phyloP scores from a whole-genome alignment of 2,888 invertebrate species.

The Oxytorus armatus region DNA sequence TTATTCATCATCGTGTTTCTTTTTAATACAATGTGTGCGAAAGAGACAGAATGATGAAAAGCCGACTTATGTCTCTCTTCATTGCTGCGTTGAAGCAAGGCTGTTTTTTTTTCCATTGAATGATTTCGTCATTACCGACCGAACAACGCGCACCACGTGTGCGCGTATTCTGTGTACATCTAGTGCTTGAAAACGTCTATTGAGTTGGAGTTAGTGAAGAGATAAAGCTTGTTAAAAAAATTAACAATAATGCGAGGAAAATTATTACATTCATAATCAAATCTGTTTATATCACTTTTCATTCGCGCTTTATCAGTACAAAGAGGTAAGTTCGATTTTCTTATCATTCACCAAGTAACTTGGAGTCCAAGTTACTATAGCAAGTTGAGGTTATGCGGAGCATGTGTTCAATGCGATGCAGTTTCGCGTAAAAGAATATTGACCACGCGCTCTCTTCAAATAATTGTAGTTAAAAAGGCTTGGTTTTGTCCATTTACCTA shows the following conservation, averaged over 20 bases:
- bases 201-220: neutral
- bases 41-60: too few relatives aligned
- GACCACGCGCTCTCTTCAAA: too few relatives aligned
- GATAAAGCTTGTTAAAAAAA: neutral
- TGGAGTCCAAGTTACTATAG: neutral
- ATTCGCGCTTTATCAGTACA: neutral
- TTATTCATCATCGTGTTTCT: too few relatives aligned
- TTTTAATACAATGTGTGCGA: too few relatives aligned
- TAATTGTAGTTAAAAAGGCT: neutral
- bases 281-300: neutral
- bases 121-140: neutral
- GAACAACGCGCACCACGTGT: neutral
- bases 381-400: constrained; percentile 40
- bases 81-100: too few relatives aligned
- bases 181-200: neutral
- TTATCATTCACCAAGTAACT: neutral
- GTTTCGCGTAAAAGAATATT: neutral
- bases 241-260: constrained; percentile 22
- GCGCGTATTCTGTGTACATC: neutral
- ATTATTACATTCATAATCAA: constrained; percentile 7
- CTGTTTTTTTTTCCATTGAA: too few relatives aligned
- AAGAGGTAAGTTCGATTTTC: constrained; percentile 12
- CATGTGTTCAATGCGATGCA: constrained; percentile 26
- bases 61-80: too few relatives aligned
- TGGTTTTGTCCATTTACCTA: neutral